These are phyloP conservation scores for Adineta ricciae DNA, from an alignment of 2,888 invertebrate species.

Conservation along the genomic window DNA sequence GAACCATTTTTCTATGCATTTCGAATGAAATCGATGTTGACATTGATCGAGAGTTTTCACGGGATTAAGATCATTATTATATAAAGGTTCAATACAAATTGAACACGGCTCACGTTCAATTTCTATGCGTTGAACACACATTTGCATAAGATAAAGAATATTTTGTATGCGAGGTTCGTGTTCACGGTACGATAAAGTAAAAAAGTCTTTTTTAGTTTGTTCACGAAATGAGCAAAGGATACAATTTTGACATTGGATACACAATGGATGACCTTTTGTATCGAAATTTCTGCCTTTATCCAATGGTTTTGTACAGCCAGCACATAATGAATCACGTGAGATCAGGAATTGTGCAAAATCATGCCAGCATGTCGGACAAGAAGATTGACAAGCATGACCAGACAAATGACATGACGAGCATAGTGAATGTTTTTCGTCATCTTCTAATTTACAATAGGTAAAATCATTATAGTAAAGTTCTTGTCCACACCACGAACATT, in stretches of 20 bases:
- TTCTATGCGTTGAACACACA: neutral
- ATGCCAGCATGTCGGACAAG: conserved; percentile 1
- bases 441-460: neutral
- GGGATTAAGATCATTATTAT: neutral
- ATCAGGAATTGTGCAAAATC: neutral
- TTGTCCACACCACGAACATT: neutral
- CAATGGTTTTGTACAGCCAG: neutral
- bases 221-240: conserved; percentile 6
- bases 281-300: neutral
- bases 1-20: neutral
- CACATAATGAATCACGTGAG: neutral
- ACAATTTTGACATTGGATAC: neutral
- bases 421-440: neutral
- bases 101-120: neutral
- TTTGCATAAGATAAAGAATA: neutral
- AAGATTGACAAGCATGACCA: conserved; percentile 16
- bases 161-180: conserved; percentile 12
- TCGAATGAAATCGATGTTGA: neutral
- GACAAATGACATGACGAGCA: neutral
- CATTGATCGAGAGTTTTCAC: neutral
- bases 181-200: neutral
- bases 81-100: neutral
- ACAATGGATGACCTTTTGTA: neutral
- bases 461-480: neutral
- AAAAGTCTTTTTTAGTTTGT: neutral